Evolutionary conservation across 2,797 vertebrate genomes (phyloP), one percentile per base, ranked within the genome.

Genomic region (Gobio occitaniae): DNA sequence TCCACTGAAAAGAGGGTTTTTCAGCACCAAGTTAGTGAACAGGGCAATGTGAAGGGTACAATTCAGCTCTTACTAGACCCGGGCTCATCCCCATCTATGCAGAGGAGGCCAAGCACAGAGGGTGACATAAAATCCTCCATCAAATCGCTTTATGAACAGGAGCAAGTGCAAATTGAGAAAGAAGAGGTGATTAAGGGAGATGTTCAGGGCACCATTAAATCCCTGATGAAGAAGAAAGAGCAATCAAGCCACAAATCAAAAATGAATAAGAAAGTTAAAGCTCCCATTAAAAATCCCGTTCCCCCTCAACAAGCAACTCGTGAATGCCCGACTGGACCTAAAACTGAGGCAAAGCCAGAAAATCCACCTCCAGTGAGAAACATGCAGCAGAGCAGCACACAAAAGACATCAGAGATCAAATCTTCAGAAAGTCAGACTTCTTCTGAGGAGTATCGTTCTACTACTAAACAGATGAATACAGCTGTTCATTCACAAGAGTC

Each of bases 51-150:
- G 16, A 96, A 92, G 92, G 93, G 75, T 76, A 92, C 94, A 3
- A 95, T 96, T 68, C 95, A 97, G 89, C 92, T 95, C 11, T 77
- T 95, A n/a, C 86, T 96, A 0, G 96, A 97, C 84, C 95, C 96
- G 0, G 63, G 89, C 0, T 86, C 93, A 21, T 94, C 95, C 48
- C 88, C 93, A 6, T 91, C 66, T 78, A 87, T 87, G 85, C 94
- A 93, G 78, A 92, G 93, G 38, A 90, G 94, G 71, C 90, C 91
- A 36, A 95, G 93, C 91, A 83, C 84, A 29, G 94, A 94, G 75
- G 91, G 93, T 82, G 92, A 94, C 41, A 91, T 95, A 84, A 94
- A 95, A 89, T 95, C 93, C 15, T 95, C 93, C n/a, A 95, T 95
- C 29, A 96, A 94, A 92, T 93, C 86, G 3, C 92, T 93, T n/a